Percentiles rank a stretch among this genome's conserved stretches.
Evolutionary conservation across 2,797 vertebrate species (phyloP).

Genomic region (Sebastes iracundus): DNA sequence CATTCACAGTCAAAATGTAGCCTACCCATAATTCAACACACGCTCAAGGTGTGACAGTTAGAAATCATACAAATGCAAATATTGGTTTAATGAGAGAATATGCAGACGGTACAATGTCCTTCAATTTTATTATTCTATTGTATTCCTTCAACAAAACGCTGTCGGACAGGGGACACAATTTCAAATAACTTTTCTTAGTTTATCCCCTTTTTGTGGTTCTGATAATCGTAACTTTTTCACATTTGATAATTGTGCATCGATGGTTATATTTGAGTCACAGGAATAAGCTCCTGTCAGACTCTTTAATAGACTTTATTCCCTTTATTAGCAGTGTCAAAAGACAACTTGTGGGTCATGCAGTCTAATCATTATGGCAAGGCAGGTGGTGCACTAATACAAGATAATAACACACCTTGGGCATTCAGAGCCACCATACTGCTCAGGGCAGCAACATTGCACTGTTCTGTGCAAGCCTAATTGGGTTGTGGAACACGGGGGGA

Average conservation of each 20-base stretch:
- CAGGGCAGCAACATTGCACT: conserved; percentile 64
- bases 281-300: neutral
- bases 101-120: neutral
- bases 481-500: conserved; percentile 57
- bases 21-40: neutral
- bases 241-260: neutral
- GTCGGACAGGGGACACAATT: neutral
- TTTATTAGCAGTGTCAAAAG: too few species aligned
- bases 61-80: conserved; percentile 6
- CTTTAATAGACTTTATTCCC: neutral
- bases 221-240: accelerated
- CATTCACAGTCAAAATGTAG: neutral
- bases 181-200: neutral
- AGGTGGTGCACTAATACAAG: conserved; percentile 85
- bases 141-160: neutral
- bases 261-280: neutral
- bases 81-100: neutral
- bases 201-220: neutral
- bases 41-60: neutral
- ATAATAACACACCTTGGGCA: conserved; percentile 86
- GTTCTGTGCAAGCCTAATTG: conserved; percentile 71
- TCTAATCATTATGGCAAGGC: conserved; percentile 84
- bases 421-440: conserved; percentile 70
- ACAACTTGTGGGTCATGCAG: too few species aligned
- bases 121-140: neutral